Base-by-base conservation (phyloP, 37 sponge, comb jelly and placozoan genomes). In the Haliclona indistincta region DNA sequence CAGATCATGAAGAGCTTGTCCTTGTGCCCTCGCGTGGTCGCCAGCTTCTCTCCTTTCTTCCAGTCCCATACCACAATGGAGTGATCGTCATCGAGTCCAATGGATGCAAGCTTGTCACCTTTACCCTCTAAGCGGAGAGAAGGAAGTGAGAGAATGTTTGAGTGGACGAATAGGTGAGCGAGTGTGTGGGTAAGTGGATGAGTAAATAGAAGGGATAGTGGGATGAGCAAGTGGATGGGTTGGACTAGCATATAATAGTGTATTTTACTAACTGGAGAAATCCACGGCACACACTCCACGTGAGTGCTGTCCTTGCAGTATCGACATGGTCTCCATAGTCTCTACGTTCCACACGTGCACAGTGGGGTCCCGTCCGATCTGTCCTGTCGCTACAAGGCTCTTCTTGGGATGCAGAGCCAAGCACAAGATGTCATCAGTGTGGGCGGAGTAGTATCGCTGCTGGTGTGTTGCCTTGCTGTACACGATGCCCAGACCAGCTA, bases 351-450 rank as follows among this genome's bases (percentile, higher is more conserved):
- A 97, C 3, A 97, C 69, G 64, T 97, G 98, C 17, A 97, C 76
- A 28, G 92, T 73, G 13, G 98, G 95, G 39, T 91, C 92, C 30
- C 89, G 35, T 3, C 98, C 98, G 30, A 95, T 68, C 89, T 92
- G 84, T 15, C 81, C 76, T 19, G 76, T 80, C 0, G 81, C 66
- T 26, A 90, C 83, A 68, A 67, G 63, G 36, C 77, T 82, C 37
- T 78, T 63, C 28, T 75, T 74, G 34, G 98, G 98, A 64, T 97
- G 98, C 10, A 94, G 63, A 23, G 86, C 87, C 54, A 97, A 87
- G 73, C 95, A 97, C 43, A 97, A 89, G 64, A 97, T 97, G 70
- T 97, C 99, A 53, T 97, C 99, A 32, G 89, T 92, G 76, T 97
- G 99, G 30, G 71, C 51, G 29, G 68, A 29, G 82, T 97, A 97